Evolutionary conservation across 2,888 invertebrate genomes (phyloP).

Genomic region (Anodontia alba): DNA sequence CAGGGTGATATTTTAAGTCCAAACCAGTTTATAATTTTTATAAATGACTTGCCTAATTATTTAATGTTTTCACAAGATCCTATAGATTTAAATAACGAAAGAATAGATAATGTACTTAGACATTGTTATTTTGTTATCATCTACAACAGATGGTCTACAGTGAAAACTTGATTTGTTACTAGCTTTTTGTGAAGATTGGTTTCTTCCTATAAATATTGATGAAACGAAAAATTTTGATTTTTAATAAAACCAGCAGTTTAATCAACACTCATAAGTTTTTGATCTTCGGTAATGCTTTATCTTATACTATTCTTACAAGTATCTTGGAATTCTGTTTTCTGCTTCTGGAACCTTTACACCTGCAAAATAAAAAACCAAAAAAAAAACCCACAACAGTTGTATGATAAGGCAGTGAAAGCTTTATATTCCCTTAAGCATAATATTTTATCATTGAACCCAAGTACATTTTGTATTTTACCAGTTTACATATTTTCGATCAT

Average conservation of each 20-base stretch:
- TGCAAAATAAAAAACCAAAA: conserved; percentile 10
- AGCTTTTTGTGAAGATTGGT: conserved; percentile 13
- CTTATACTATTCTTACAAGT: not conserved
- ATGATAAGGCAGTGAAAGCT: conserved; percentile 11
- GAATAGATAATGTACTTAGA: conserved; percentile 20
- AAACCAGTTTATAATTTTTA: conserved; percentile 19
- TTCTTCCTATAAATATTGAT: not conserved
- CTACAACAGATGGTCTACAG: conserved; percentile 14
- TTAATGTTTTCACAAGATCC: not conserved
- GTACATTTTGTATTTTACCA: not conserved
- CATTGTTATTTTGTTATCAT: conserved; percentile 11
- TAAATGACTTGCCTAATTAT: conserved; percentile 4
- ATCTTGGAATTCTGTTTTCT: conserved; percentile 1
- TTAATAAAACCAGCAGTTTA: not conserved
- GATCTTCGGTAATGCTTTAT: not conserved
- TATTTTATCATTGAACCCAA: not conserved
- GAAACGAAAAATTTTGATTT: conserved; percentile 7
- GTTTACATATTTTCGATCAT: conserved; percentile 7
- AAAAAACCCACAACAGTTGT: too few species aligned
- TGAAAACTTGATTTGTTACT: not conserved
- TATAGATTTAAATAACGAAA: not conserved
- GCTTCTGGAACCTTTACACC: conserved; percentile 1
- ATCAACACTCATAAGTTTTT: not conserved
- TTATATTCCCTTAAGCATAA: conserved; percentile 6
- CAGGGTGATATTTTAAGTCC: conserved; percentile 23